Percentiles rank a stretch among this genome's conserved stretches.
Conservation (phyloP, 2,888 invertebrate genomes). For the Drosophila limbata region DNA sequence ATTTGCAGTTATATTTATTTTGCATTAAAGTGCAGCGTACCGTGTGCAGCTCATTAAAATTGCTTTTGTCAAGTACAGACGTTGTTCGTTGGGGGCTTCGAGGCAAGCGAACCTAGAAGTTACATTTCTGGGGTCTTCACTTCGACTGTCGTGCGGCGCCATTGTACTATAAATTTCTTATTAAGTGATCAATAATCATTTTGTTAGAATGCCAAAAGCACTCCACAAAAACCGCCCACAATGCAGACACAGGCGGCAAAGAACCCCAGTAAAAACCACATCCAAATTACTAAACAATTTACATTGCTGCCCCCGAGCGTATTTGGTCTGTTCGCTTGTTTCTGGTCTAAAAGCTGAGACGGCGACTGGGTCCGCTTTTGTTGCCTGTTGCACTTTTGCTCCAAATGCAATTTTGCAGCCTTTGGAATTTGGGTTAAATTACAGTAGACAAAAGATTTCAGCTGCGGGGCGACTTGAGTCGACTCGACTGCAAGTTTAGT, state of each 20-base stretch:
- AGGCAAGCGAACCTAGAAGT: conserved; percentile 44
- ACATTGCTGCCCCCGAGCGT: conserved; percentile 65
- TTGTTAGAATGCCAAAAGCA: conserved; percentile 79
- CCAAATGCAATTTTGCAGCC: conserved; percentile 76
- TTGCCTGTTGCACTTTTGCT: conserved; percentile 68
- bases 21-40: conserved; percentile 77
- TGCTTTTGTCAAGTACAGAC: conserved; percentile 59
- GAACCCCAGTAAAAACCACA: conserved; percentile 50
- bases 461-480: conserved; percentile 58
- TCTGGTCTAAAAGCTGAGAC: conserved; percentile 1
- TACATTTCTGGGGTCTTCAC: conserved; percentile 30
- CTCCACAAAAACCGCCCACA: conserved; percentile 46
- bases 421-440: conserved; percentile 81
- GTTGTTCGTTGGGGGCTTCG: neutral
- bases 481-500: conserved; percentile 33
- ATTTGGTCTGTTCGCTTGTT: conserved; percentile 41
- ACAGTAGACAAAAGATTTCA: conserved; percentile 71
- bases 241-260: conserved; percentile 40
- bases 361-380: conserved; percentile 10
- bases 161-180: conserved; percentile 71
- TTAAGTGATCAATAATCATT: conserved; percentile 82
- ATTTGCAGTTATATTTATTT: conserved; percentile 72
- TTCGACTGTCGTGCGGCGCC: conserved; percentile 66
- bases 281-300: conserved; percentile 80
- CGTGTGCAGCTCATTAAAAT: conserved; percentile 76